Conservation (phyloP, 1,140 invertebrate species). For the Drosophila pandora region DNA sequence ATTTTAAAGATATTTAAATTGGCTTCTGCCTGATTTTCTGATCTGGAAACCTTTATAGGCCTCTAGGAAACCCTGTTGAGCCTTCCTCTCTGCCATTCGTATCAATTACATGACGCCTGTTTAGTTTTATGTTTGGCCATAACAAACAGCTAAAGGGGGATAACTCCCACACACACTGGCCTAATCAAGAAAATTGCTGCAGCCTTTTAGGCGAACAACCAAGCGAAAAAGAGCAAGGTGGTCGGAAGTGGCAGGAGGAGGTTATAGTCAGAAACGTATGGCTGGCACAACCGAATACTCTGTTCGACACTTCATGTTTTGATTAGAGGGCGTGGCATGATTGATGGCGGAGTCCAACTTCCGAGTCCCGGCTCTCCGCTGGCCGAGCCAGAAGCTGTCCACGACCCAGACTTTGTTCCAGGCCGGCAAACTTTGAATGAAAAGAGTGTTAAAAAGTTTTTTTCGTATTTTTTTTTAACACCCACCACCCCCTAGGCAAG, state of each 20-base stretch:
- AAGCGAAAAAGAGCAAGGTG: not conserved
- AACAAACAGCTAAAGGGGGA: constrained; percentile 37
- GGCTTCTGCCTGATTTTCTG: too few species aligned
- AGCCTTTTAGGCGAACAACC: constrained; percentile 64
- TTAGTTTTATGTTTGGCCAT: constrained; percentile 66
- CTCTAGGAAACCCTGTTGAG: too few species aligned
- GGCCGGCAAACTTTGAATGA: constrained; percentile 43
- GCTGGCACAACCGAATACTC: constrained; percentile 35
- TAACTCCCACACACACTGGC: constrained; percentile 54
- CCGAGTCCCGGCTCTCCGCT: too few species aligned
- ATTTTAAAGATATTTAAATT: too few species aligned
- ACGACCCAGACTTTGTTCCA: constrained; percentile 12
- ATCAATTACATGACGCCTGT: constrained; percentile 61
- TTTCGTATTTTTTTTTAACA: constrained; percentile 7
- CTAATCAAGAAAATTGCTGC: constrained; percentile 76
- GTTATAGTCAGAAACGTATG: constrained; percentile 28
- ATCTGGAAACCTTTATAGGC: too few species aligned
- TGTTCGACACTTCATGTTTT: constrained; percentile 40
- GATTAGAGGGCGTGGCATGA: constrained; percentile 49
- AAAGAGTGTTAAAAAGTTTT: constrained; percentile 45
- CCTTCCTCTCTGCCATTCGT: constrained; percentile 5
- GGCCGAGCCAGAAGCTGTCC: constrained; percentile 5
- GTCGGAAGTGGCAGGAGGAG: too few species aligned
- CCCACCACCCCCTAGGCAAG: not conserved
- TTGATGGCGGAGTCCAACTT: constrained; percentile 36